Conservation (phyloP, 2,113 vertebrate species). For the Syngnathus scovelli region DNA sequence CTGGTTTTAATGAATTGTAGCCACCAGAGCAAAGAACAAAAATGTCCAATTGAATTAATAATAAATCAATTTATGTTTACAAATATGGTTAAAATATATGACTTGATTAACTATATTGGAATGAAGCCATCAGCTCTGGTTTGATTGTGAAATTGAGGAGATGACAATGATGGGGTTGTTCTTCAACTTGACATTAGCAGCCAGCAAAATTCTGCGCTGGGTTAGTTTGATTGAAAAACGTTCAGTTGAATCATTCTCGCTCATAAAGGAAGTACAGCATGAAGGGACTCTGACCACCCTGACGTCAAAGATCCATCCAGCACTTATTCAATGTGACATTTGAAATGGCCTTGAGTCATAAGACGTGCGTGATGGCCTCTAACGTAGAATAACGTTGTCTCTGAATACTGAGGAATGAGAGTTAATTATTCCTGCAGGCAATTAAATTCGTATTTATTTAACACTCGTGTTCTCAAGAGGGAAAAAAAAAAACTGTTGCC, state of each 20-base stretch:
- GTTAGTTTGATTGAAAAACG: neutral
- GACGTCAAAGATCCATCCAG: neutral
- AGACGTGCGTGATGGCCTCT: slow-evolving; percentile 36
- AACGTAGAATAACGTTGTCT: slow-evolving; percentile 38
- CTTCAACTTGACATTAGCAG: neutral
- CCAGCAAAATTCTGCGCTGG: neutral
- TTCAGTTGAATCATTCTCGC: neutral
- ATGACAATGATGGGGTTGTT: neutral
- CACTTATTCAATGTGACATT: slow-evolving; percentile 35
- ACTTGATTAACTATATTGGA: neutral
- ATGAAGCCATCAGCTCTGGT: neutral
- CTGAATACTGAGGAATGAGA: slow-evolving; percentile 53
- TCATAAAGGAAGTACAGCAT: neutral
- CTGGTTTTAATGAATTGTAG: slow-evolving; percentile 62
- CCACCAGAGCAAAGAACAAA: slow-evolving; percentile 50
- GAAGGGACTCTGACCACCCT: neutral
- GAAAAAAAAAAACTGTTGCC: neutral
- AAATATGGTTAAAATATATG: neutral
- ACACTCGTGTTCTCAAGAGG: neutral
- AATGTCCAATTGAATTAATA: slow-evolving; percentile 16
- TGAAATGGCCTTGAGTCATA: slow-evolving; percentile 54
- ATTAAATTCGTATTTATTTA: neutral
- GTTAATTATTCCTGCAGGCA: slow-evolving; percentile 42
- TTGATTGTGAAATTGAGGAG: neutral
- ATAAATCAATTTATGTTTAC: neutral